Evolutionary conservation across 1,140 invertebrate genomes (phyloP), one percentile per base, ranked within the genome.

Genomic region (Bombus sibiricus): DNA sequence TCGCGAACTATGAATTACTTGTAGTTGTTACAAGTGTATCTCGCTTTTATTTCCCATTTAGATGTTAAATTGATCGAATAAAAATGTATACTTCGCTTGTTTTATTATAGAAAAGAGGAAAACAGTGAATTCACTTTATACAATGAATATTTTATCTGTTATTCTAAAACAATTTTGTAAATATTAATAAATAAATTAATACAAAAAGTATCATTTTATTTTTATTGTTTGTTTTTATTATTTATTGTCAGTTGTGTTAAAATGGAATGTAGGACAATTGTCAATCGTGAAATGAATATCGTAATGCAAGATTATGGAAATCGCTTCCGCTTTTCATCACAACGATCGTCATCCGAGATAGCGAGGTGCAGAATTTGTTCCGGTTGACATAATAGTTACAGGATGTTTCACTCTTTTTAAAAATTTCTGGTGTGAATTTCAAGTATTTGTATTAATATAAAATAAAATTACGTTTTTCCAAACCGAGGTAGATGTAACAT

Each of bases 351-450:
- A 87, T 68, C 47, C 47, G 13, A 72, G 80, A 88, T 62, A 69
- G 8, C 32, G 34, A 57, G 34, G 57, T 64, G 73, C 71, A 62
- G 43, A 85, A 81, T 81, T 47, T 69, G 62, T 89, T 85, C 68
- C 86, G 86, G 68, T 81, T n/a, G 83, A 86, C 64, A 41, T 82
- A 82, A 89, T 79, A 43, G 69, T 82, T 81, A 59, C 78, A 68
- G 86, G 83, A 88, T 86, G 64, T 62, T 57, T 59, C 62, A 41
- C 22, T 47, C 15, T 87, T 87, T 64, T 34, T 64, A 62, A 53
- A 69, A 25, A 84, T 15, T 78, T 78, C 13, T 34, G 22, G 57
- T 88, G 64, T 28, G n/a, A 37, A 12, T 32, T 88, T 74, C 25
- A 59, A 85, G 69, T 47, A 43, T 53, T 22, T 15, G 39, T 47